Evolutionary conservation across 2,888 invertebrate species (phyloP).

Genomic region (Lampropteryx suffumata): DNA sequence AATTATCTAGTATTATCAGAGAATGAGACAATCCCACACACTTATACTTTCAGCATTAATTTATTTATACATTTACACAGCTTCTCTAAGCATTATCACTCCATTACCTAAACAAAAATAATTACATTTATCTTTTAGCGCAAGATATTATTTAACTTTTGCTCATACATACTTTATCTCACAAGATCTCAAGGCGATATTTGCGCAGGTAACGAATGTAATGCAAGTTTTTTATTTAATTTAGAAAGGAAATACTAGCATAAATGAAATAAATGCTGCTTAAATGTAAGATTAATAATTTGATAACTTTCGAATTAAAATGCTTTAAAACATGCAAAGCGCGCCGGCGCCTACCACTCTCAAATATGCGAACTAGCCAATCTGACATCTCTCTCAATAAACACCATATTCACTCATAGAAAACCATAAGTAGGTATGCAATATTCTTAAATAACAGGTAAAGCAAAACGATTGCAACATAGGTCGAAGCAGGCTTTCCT

Average conservation of each 20-base stretch:
- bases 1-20: conserved; percentile 46
- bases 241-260: conserved; percentile 15
- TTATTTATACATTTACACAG: conserved; percentile 78
- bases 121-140: conserved; percentile 61
- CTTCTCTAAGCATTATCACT: conserved; percentile 68
- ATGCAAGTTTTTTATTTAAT: conserved; percentile 10
- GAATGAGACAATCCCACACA: conserved; percentile 57
- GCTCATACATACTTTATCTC: conserved; percentile 52
- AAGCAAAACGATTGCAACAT: conserved; percentile 8
- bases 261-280: conserved; percentile 24
- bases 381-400: conserved; percentile 7
- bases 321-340: conserved; percentile 12
- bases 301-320: conserved; percentile 19
- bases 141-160: conserved; percentile 50
- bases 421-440: neutral
- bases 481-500: conserved; percentile 13
- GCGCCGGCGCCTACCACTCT: neutral
- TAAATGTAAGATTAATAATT: conserved; percentile 21
- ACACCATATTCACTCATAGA: conserved; percentile 2
- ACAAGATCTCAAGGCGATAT: conserved; percentile 50
- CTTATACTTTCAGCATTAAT: conserved; percentile 66
- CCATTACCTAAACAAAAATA: conserved; percentile 63
- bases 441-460: conserved; percentile 3
- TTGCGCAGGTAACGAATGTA: conserved; percentile 14
- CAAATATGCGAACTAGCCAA: conserved; percentile 3